Percentiles rank a stretch among this genome's conserved stretches.
Evolutionary conservation across 2,888 invertebrate species (phyloP).

Genomic region (Pedicia rivosa): DNA sequence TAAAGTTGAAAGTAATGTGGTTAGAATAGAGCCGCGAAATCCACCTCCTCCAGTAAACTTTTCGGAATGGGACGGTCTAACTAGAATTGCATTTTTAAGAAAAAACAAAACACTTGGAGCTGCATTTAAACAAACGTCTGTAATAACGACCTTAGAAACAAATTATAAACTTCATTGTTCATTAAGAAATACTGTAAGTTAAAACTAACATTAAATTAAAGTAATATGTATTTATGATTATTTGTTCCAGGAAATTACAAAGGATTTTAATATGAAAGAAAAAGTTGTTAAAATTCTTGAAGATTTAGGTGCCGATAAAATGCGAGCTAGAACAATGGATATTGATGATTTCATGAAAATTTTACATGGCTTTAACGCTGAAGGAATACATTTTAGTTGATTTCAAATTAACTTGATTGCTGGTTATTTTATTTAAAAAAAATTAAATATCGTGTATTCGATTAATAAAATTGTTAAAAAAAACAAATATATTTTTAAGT

Average conservation of each 20-base stretch:
- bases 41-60: constrained; percentile 94
- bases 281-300: constrained; percentile 61
- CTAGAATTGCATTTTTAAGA: constrained; percentile 83
- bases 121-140: constrained; percentile 73
- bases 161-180: constrained; percentile 86
- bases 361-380: constrained; percentile 73
- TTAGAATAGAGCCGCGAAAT: constrained; percentile 91
- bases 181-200: constrained; percentile 56
- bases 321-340: constrained; percentile 86
- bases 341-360: constrained; percentile 88
- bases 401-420: too few relatives aligned
- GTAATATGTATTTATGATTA: constrained; percentile 1
- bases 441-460: too few relatives aligned
- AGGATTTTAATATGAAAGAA: constrained; percentile 66
- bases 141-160: constrained; percentile 69
- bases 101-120: constrained; percentile 94
- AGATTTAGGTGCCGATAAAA: constrained; percentile 49
- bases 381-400: constrained; percentile 74
- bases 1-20: constrained; percentile 97
- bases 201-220: too few relatives aligned
- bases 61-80: constrained; percentile 96
- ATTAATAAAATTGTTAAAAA: too few relatives aligned
- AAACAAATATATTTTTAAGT: too few relatives aligned
- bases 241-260: constrained; percentile 46
- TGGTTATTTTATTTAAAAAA: too few relatives aligned